These are phyloP conservation scores for Sternotherus odoratus DNA, from an alignment of 2,797 vertebrate genomes.

Conservation along the genomic window DNA sequence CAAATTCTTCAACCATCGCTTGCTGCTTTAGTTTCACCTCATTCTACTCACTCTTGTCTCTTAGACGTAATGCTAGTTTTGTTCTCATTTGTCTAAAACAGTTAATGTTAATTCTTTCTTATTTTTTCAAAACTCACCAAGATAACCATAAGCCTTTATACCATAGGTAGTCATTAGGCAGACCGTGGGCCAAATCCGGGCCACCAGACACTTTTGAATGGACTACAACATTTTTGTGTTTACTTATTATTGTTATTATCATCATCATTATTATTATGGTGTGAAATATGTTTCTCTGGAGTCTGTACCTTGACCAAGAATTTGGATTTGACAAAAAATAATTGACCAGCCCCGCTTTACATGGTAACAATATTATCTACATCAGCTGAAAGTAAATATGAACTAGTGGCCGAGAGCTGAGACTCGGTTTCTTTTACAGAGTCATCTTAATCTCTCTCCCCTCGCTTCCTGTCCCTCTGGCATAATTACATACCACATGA, in stretches of 20 bases:
- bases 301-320: too few species aligned
- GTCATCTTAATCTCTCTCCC: constrained; percentile 2
- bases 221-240: too few species aligned
- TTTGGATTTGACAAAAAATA: too few species aligned
- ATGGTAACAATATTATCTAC: neutral
- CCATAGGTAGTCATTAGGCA: too few species aligned
- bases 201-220: too few species aligned
- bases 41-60: neutral
- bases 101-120: neutral
- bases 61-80: neutral
- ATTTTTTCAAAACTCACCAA: neutral
- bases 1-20: constrained; percentile 3
- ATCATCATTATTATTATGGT: too few species aligned
- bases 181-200: too few species aligned
- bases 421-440: neutral
- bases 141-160: neutral
- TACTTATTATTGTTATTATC: too few species aligned
- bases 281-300: too few species aligned
- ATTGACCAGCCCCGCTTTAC: neutral
- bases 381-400: neutral
- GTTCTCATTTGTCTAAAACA: constrained; percentile 11
- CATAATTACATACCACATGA: neutral
- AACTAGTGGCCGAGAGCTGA: constrained; percentile 25
- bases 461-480: neutral
- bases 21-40: constrained; percentile 2